phyloP scores from a whole-genome alignment of 2,797 vertebrate species.

The Ceryle rudis region DNA sequence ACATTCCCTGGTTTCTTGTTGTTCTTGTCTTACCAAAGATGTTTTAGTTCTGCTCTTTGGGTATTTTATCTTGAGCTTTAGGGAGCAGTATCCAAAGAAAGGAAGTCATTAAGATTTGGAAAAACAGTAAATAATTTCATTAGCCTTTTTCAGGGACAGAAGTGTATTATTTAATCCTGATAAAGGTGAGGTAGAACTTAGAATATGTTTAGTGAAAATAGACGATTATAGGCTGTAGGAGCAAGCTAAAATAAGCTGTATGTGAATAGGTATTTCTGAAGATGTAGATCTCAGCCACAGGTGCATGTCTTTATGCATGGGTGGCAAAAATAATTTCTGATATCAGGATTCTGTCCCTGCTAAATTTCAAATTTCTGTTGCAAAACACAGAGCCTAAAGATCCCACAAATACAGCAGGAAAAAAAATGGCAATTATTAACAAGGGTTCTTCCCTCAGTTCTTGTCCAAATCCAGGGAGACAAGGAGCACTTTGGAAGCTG shows the following conservation, averaged over 20 bases:
- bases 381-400: background rate
- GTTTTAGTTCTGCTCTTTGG: background rate
- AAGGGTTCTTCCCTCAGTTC: background rate
- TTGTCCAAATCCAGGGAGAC: background rate
- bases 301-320: background rate
- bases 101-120: background rate
- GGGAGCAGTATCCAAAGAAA: background rate
- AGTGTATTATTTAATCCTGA: background rate
- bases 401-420: background rate
- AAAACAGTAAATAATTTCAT: background rate
- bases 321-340: conserved; percentile 6
- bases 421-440: background rate
- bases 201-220: background rate
- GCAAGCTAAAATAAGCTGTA: background rate
- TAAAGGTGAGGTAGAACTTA: background rate
- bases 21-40: background rate
- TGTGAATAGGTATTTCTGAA: background rate
- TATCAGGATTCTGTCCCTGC: background rate
- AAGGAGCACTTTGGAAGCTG: background rate
- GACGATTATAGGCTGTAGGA: background rate
- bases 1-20: background rate
- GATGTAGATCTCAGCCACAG: background rate
- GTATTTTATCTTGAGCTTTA: background rate
- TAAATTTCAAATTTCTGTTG: background rate
- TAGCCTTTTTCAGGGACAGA: background rate